These are phyloP conservation scores for Leptinotarsa peninsularis DNA, from an alignment of 2,888 invertebrate species.

Conservation along the genomic window DNA sequence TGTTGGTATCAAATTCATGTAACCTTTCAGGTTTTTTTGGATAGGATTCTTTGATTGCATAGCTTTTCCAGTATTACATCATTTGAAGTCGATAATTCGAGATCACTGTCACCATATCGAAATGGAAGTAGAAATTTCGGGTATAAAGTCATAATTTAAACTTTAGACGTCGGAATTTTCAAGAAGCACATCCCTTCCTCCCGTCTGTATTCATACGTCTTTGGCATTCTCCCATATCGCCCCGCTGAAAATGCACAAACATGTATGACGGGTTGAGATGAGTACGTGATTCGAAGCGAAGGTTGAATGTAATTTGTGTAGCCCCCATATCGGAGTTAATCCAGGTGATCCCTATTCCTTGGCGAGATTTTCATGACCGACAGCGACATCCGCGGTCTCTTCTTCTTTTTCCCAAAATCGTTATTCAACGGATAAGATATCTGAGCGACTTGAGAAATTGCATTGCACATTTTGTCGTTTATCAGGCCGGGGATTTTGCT, in stretches of 20 bases:
- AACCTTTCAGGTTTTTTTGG: no score
- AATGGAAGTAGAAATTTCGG: no score
- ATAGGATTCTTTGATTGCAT: no score
- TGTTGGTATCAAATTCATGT: no score
- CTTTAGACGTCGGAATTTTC: no score
- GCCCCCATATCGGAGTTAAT: not conserved
- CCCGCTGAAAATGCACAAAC: not conserved
- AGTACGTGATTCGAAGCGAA: not conserved
- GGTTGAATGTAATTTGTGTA: not conserved
- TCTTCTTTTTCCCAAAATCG: not conserved
- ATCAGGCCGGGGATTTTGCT: constrained; percentile 1
- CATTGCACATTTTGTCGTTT: constrained; percentile 13
- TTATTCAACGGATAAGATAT: constrained; percentile 11
- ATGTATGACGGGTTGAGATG: not conserved
- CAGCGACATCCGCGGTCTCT: not conserved
- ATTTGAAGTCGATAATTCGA: no score
- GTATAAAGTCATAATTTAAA: no score
- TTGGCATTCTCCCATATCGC: not conserved
- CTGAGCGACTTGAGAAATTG: constrained; percentile 4
- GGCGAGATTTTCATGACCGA: not conserved
- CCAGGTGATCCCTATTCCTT: constrained; percentile 4
- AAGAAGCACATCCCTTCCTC: no score
- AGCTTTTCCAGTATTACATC: no score
- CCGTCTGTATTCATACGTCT: not conserved
- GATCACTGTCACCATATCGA: no score